phyloP scores from a whole-genome alignment of 2,797 vertebrate genomes.

The Sebastes variabilis region DNA sequence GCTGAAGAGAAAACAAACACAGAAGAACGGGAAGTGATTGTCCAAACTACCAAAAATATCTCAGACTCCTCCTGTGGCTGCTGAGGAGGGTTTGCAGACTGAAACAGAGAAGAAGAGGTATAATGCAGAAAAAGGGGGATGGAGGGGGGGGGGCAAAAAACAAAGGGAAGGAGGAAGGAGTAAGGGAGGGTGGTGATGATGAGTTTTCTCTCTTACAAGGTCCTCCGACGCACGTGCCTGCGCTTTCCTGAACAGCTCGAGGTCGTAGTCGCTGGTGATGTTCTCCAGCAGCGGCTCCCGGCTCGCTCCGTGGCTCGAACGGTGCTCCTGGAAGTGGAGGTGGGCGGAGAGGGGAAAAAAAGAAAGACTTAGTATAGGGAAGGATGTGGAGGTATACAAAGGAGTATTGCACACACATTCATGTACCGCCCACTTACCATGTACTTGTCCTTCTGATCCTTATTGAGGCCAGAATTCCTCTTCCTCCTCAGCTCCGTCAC shows the following conservation, averaged over 20 bases:
- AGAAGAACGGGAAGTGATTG: constrained; percentile 38
- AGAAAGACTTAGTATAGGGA: not conserved
- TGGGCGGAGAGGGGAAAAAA: too few species aligned
- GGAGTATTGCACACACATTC: not conserved
- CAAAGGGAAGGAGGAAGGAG: constrained; percentile 10
- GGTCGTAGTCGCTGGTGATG: constrained; percentile 97
- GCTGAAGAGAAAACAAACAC: constrained; percentile 10
- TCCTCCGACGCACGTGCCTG: constrained; percentile 96
- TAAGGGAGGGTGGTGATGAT: constrained; percentile 66
- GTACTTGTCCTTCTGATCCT: constrained; percentile 95
- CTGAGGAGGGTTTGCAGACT: constrained; percentile 58
- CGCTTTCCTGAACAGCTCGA: constrained; percentile 97
- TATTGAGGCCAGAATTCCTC: constrained; percentile 90
- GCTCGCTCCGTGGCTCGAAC: constrained; percentile 88
- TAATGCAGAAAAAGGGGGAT: constrained; percentile 23
- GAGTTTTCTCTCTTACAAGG: constrained; percentile 91
- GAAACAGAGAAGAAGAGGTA: constrained; percentile 67
- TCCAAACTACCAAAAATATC: constrained; percentile 69
- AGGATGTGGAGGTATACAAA: not conserved
- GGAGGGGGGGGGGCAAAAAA: not conserved
- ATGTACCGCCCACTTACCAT: constrained; percentile 78
- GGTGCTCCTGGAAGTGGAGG: constrained; percentile 84
- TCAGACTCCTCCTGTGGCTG: constrained; percentile 65
- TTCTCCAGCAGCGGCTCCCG: constrained; percentile 94
- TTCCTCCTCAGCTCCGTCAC: constrained; percentile 97